Percentiles rank a stretch among this genome's conserved stretches.
Conservation (phyloP, 2,888 invertebrate species). For the Aleiodes leptofemur region DNA sequence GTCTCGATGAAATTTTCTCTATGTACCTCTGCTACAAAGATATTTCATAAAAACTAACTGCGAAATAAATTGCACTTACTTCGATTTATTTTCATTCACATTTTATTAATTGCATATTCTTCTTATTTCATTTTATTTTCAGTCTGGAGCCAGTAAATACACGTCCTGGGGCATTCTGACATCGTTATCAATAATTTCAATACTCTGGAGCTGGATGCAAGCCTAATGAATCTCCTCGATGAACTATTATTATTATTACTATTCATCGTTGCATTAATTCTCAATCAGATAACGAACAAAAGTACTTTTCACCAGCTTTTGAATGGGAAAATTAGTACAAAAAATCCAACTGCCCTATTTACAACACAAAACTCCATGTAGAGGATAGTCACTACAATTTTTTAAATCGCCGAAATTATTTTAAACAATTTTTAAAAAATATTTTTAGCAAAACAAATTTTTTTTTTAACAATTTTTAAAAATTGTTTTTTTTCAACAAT, state of each 20-base stretch:
- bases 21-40: neutral
- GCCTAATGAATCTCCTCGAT: constrained; percentile 4
- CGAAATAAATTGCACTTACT: neutral
- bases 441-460: too few relatives aligned
- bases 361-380: too few relatives aligned
- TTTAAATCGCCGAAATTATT: too few relatives aligned
- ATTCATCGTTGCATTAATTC: constrained; percentile 12
- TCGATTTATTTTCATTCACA: neutral
- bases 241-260: neutral
- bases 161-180: constrained; percentile 37
- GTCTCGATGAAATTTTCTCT: too few relatives aligned
- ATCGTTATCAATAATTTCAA: constrained; percentile 27
- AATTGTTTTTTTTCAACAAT: too few relatives aligned
- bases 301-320: constrained; percentile 8
- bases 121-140: constrained; percentile 50
- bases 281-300: constrained; percentile 28
- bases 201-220: constrained; percentile 44
- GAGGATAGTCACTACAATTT: too few relatives aligned
- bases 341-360: neutral
- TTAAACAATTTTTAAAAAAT: too few relatives aligned
- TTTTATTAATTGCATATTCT: neutral
- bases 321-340: neutral
- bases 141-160: constrained; percentile 60
- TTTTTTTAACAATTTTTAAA: too few relatives aligned
- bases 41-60: neutral